These are phyloP conservation scores for Ceratoteleas bidentatus DNA, from an alignment of 1,140 invertebrate genomes.

Conservation along the genomic window DNA sequence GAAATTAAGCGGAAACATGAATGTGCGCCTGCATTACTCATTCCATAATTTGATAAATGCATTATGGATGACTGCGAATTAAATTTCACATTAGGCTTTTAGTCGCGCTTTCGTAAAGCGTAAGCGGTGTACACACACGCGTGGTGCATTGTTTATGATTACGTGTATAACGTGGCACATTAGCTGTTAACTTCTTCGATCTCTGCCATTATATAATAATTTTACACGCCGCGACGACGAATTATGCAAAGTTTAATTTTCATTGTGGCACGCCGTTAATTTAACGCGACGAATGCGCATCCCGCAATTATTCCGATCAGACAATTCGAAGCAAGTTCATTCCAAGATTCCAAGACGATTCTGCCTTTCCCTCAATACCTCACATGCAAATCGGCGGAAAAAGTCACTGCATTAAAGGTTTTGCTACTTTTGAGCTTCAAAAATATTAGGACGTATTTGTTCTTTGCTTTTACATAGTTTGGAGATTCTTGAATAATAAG, in stretches of 20 bases:
- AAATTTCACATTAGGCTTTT: constrained; percentile 20
- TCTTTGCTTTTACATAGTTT: too few relatives aligned
- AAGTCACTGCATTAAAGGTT: too few relatives aligned
- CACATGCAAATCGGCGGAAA: too few relatives aligned
- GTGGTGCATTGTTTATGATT: constrained; percentile 18
- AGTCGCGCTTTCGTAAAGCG: constrained; percentile 13
- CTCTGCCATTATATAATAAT: constrained; percentile 12
- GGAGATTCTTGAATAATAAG: too few relatives aligned
- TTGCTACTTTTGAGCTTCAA: too few relatives aligned
- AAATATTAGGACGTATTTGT: too few relatives aligned
- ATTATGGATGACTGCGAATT: constrained; percentile 13
- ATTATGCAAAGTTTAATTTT: constrained; percentile 25
- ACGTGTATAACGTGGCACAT: constrained; percentile 14
- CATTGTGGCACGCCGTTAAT: neutral
- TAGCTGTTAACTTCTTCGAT: constrained; percentile 18
- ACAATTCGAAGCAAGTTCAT: too few relatives aligned
- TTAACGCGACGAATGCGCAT: too few relatives aligned
- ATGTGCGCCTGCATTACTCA: neutral
- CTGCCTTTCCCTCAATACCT: too few relatives aligned
- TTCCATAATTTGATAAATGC: constrained; percentile 11
- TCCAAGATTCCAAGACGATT: too few relatives aligned
- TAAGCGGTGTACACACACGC: neutral
- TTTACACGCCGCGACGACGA: neutral
- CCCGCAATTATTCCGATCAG: too few relatives aligned
- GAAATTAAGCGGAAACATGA: neutral